phyloP scores from a whole-genome alignment of 2,797 vertebrate species.

The Lagocephalus sceleratus region DNA sequence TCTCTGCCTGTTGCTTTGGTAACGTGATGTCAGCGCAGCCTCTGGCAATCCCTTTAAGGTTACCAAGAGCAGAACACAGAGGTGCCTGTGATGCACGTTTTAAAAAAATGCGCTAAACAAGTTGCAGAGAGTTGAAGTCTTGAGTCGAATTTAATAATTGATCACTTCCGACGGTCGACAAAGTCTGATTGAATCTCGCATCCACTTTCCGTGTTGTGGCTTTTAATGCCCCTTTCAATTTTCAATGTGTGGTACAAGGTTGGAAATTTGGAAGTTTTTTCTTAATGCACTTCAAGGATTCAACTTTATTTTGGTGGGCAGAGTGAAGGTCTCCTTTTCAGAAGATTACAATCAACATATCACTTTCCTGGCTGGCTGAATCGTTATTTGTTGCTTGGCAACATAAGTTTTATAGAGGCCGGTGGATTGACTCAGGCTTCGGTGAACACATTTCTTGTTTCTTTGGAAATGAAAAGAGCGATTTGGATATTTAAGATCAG shows the following conservation, averaged over 20 bases:
- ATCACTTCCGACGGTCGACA: not conserved
- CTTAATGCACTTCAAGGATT: not conserved
- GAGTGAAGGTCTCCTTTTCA: slow-evolving; percentile 21
- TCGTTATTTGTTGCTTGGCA: slow-evolving; percentile 62
- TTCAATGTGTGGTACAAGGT: too few species aligned
- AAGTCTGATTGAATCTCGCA: not conserved
- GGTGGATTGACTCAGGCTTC: slow-evolving; percentile 16
- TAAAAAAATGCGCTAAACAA: too few species aligned
- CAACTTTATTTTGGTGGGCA: not conserved
- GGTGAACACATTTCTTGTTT: slow-evolving; percentile 16
- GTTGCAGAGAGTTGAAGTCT: slow-evolving; percentile 1
- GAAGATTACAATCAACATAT: slow-evolving; percentile 22
- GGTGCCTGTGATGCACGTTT: slow-evolving; percentile 19
- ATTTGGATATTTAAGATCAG: slow-evolving; percentile 34
- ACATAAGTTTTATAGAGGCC: slow-evolving; percentile 49
- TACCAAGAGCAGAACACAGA: slow-evolving; percentile 37
- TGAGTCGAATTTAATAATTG: slow-evolving; percentile 1
- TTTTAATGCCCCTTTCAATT: too few species aligned
- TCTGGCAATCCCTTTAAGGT: slow-evolving; percentile 60
- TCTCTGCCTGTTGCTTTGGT: slow-evolving; percentile 72
- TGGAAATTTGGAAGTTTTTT: too few species aligned
- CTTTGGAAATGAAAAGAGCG: slow-evolving; percentile 25
- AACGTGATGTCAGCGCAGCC: slow-evolving; percentile 69
- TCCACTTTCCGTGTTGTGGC: not conserved
- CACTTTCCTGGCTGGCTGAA: slow-evolving; percentile 23